Percentiles rank a stretch among this genome's conserved stretches.
These are phyloP conservation scores for Enteromius thamalakanensis DNA, from an alignment of 2,797 vertebrate genomes.

Conservation along the genomic window DNA sequence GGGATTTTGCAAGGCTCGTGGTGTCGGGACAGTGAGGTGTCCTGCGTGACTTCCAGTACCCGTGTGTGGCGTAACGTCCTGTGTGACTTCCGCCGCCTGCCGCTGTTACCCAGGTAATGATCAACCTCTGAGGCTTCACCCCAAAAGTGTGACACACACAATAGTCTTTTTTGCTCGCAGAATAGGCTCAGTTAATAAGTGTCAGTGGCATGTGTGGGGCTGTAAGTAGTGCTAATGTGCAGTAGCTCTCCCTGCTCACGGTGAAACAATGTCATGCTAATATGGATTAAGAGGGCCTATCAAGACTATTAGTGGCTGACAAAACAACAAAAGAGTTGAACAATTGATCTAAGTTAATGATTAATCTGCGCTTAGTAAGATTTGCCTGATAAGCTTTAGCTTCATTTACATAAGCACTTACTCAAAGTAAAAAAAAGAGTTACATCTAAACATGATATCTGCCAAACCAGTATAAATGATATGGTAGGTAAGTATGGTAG, in stretches of 20 bases:
- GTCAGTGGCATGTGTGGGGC: conserved; percentile 21
- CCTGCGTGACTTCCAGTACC: conserved; percentile 38
- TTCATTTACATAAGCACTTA: conserved; percentile 31
- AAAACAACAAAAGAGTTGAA: neutral
- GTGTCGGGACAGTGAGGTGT: neutral
- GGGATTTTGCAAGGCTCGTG: neutral
- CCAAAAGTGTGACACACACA: conserved; percentile 40
- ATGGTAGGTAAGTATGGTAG: too few species aligned
- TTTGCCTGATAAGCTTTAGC: conserved; percentile 23
- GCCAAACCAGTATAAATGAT: neutral
- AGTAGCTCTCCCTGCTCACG: conserved; percentile 42
- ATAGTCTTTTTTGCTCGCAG: neutral
- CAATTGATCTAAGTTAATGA: conserved; percentile 34
- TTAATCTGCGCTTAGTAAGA: conserved; percentile 32
- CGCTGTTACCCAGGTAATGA: conserved; percentile 13
- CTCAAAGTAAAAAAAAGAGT: conserved; percentile 7
- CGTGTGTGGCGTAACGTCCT: conserved; percentile 26
- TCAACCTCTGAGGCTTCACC: neutral
- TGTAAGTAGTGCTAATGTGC: conserved; percentile 53
- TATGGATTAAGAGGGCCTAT: conserved; percentile 42
- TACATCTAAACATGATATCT: neutral
- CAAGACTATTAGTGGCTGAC: conserved; percentile 30
- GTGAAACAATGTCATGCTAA: conserved; percentile 50
- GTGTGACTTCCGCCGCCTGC: conserved; percentile 45
- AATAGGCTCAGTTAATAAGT: conserved; percentile 41